Evolutionary conservation across 2,888 invertebrate species (phyloP), one percentile per base, ranked within the genome.

Genomic region (Tillus elongatus): DNA sequence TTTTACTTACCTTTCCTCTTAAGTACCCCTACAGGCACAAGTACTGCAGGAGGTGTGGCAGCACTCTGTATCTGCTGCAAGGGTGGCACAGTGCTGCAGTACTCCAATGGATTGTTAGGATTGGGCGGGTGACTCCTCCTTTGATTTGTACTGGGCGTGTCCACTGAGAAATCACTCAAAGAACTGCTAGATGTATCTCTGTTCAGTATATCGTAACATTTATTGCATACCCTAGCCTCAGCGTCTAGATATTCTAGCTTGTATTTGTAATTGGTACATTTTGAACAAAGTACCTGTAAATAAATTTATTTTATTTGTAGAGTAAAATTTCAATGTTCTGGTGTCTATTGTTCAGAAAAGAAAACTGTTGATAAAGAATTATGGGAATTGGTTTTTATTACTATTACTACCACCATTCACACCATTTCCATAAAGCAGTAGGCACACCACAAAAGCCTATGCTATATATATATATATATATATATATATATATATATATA

Each of bases 21-120:
- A 2, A 88, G 69, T 15, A 87, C 87, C 2, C 86, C 83, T n/a
- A 82, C 82, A 4, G 86, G 86, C 26, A 87, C 85, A 73, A 87
- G 79, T n/a, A 87, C 85, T 15, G 81, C 76, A 3, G 85, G 83
- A 1, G 62, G 69, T 41, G 40, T 69, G 70, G 51, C 66, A 67
- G 46, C 67, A 27, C 72, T 72, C 1, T 36, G 45, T 44, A 77
- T 78, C 66, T 87, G 87, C 57, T 82, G 75, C 51, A 79, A 69
- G 33, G 86, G 86, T 35, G 87, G 83, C 55, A 87, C 76, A 30
- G 81, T 82, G 41, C 85, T 85, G 66, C 87, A 87, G 65, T 88
- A 88, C 64, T 88, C 87, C 74, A 81, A 79, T 31, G 88, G 87
- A 66, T 88, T 87, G 65, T 85, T 85, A 34, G 87, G 87, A 67